Evolutionary conservation across 92 coral and sea anemone species (phyloP).

Genomic region (Desmophyllum pertusum): DNA sequence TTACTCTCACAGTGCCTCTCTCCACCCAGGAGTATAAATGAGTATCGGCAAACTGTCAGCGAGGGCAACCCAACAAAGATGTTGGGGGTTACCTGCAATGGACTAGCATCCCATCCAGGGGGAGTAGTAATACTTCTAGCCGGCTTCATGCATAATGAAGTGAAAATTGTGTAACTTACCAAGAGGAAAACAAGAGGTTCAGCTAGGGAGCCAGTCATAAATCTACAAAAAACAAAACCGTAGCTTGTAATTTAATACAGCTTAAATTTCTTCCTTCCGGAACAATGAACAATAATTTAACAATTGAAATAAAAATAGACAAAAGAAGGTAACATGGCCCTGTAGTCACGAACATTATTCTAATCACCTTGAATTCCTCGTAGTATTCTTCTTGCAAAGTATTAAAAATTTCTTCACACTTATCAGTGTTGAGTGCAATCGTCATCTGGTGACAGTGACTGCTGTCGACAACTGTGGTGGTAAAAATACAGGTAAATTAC

Average conservation of each 20-base stretch:
- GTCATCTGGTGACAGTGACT: slow-evolving; percentile 66
- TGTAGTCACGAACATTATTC: no score
- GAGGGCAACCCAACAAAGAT: no score
- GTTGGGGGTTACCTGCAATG: no score
- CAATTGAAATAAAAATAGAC: not conserved
- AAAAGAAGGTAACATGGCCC: not conserved
- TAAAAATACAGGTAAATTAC: not conserved
- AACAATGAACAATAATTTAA: not conserved
- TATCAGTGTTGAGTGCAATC: slow-evolving; percentile 68
- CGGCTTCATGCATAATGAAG: not conserved
- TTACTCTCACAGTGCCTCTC: no score
- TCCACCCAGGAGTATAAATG: no score
- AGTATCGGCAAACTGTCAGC: no score
- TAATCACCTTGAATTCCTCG: slow-evolving; percentile 87
- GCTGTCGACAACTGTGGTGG: slow-evolving; percentile 69
- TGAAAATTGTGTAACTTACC: slow-evolving; percentile 54
- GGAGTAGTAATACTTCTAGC: no score
- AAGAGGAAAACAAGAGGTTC: slow-evolving; percentile 93
- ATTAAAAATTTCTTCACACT: slow-evolving; percentile 87
- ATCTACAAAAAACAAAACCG: slow-evolving; percentile 59
- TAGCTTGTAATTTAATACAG: not conserved
- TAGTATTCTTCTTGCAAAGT: slow-evolving; percentile 82
- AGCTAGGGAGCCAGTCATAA: slow-evolving; percentile 93
- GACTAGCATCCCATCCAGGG: no score
- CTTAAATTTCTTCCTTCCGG: not conserved